Conservation (phyloP, 2,888 invertebrate species). For the Glaucopsyche alexis region DNA sequence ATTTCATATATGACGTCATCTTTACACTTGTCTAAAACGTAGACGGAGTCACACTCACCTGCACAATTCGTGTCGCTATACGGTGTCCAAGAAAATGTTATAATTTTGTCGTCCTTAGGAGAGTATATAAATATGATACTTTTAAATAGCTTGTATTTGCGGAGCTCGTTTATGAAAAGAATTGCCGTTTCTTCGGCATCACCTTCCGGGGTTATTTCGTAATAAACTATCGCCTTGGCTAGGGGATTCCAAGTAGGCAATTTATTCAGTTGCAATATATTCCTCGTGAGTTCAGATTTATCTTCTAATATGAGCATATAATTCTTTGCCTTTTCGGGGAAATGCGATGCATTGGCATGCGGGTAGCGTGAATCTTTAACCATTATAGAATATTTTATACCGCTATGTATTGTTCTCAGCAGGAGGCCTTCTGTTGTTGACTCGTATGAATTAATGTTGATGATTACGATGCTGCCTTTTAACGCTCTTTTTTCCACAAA, state of each 20-base stretch:
- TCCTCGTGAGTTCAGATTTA: constrained; percentile 65
- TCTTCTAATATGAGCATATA: constrained; percentile 77
- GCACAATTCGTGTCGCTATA: constrained; percentile 69
- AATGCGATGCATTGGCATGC: constrained; percentile 76
- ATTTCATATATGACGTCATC: constrained; percentile 54
- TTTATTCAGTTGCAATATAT: constrained; percentile 70
- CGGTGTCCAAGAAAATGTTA: constrained; percentile 70
- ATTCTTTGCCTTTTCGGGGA: constrained; percentile 77
- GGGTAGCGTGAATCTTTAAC: constrained; percentile 73
- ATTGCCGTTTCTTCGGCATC: constrained; percentile 54
- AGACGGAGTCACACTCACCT: constrained; percentile 62
- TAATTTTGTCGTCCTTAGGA: constrained; percentile 53
- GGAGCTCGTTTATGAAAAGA: constrained; percentile 65
- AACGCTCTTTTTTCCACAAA: constrained; percentile 74
- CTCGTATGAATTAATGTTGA: constrained; percentile 70
- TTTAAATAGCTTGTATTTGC: constrained; percentile 61
- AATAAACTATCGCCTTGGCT: constrained; percentile 71
- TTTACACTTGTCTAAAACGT: constrained; percentile 64
- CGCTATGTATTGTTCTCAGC: constrained; percentile 68
- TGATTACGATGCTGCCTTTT: constrained; percentile 74
- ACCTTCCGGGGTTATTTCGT: constrained; percentile 57
- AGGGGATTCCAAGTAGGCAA: constrained; percentile 77
- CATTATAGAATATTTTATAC: constrained; percentile 74
- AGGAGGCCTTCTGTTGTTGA: constrained; percentile 65
- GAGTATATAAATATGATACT: constrained; percentile 67